Base-by-base conservation (phyloP, 2,113 vertebrate genomes). In the Andinoacara biseriatus region DNA sequence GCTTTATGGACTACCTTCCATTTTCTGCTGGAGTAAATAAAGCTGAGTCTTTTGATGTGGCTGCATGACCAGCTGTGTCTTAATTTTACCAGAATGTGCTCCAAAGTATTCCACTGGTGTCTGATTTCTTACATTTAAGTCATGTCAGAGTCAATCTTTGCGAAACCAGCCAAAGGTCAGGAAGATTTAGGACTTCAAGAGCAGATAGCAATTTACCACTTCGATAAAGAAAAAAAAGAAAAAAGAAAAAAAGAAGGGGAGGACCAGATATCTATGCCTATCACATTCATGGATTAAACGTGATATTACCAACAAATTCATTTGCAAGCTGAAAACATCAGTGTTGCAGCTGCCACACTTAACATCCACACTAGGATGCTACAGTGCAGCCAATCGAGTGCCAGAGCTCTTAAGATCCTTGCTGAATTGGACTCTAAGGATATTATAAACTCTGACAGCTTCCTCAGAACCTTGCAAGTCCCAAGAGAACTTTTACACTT, bases 401-500 rank as follows among this genome's bases (percentile, higher is more conserved):
- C 49, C 58, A 72, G 54, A 38, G 49, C n/a, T 15, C 22, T 76
- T 63, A 57, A 65, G 52, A 83, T 62, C 76, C 67, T 72, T 65
- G 58, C 72, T 75, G 82, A 88, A 75, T 77, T 49, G 22, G 60
- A 65, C 80, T 86, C 63, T 72, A 54, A 84, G 78, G 76, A 90
- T 83, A 57, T 78, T 60, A 76, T 59, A 75, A 86, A 91, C 58
- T 77, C 87, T 46, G 74, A 81, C 86, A 85, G 83, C 65, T 81
- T 85, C 40, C 76, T 74, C 76, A 72, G 63, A 77, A 90, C 86
- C 65, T 46, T 69, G 22, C 59, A 84, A 76, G 76, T 90, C 83
- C 78, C 65, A 22, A 62, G 61, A 84, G 86, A 90, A 87, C 76
- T 82, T 85, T 88, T 60, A 88, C 86, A 90, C 89, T 86, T 31